Evolutionary conservation across 2,113 vertebrate genomes (phyloP), one percentile per base, ranked within the genome.

Genomic region (Lagopus muta): DNA sequence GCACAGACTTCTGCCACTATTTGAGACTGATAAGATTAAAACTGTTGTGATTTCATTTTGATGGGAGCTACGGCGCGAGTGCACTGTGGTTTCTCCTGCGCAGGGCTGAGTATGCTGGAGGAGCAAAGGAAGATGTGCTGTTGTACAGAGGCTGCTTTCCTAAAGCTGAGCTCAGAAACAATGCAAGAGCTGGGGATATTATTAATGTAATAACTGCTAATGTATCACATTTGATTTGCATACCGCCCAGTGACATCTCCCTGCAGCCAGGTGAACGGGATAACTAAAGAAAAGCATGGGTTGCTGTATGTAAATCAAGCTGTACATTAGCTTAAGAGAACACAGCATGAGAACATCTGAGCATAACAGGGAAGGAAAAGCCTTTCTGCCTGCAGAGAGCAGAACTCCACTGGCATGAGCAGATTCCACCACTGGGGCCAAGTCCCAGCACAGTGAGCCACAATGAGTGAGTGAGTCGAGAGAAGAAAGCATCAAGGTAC

Each of bases 1-100:
- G 71, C 89, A 85, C 82, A 89, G 93, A 30, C 65, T 80, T 58
- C 88, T 97, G 86, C 80, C 71, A 36, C 55, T 61, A 21, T 57
- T 71, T 48, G 54, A 61, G 80, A 62, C 52, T 48, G 93, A 78
- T 71, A 82, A 94, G 69, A 93, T 77, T 74, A 43, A 82, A 89
- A 55, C 15, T 38, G 71, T 25, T 75, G 67, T 60, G 78, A 47
- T 85, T 82, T 65, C 61, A 15, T 48, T 77, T 58, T 57, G 47
- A 70, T 47, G 73, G 66, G 72, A 66, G 57, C 61, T 67, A 16
- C 70, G 15, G 79, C 47, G 36, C 11, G 54, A 93, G 77, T 1
- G 13, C 38, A 20, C 42, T 30, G 32, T 52, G 3, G 5, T 28
- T 50, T 64, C 77, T 76, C 19, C 67, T 47, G 87, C 45, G 47